Conservation (phyloP, 2,888 invertebrate genomes). For the Vandiemenella viatica region DNA sequence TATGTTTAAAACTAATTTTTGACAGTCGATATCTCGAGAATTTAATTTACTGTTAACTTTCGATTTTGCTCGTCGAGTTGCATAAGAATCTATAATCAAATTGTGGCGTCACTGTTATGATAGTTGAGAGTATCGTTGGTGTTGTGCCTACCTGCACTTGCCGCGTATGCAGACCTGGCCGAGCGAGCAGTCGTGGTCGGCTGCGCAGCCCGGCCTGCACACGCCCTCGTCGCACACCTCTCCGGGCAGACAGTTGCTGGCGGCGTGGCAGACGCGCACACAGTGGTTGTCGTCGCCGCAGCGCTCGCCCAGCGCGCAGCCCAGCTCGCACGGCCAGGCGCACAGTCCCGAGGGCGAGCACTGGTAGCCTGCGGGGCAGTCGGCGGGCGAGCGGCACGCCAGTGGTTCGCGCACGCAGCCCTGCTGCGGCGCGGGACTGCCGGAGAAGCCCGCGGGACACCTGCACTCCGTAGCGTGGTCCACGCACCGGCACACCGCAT, state of each 20-base stretch:
- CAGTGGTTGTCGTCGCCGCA: constrained; percentile 64
- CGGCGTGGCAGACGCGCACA: constrained; percentile 73
- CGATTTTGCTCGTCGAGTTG: no score
- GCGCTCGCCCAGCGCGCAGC: constrained; percentile 72
- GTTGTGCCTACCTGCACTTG: constrained; percentile 41
- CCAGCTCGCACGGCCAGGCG: constrained; percentile 55
- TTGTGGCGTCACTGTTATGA: no score
- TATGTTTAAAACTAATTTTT: no score
- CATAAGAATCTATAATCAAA: no score
- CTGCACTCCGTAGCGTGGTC: constrained; percentile 63
- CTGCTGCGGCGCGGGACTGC: constrained; percentile 73
- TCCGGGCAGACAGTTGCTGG: constrained; percentile 78
- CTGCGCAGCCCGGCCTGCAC: constrained; percentile 69
- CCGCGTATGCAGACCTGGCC: constrained; percentile 62
- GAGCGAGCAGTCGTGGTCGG: constrained; percentile 61
- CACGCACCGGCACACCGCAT: constrained; percentile 60
- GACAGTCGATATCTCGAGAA: no score
- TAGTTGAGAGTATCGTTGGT: no score
- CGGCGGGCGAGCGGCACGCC: constrained; percentile 43
- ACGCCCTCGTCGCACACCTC: constrained; percentile 72
- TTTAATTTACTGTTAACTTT: no score
- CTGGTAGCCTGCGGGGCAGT: constrained; percentile 62
- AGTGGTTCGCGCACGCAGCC: constrained; percentile 74
- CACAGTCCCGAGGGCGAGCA: constrained; percentile 68
- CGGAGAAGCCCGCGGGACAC: constrained; percentile 73